Evolutionary conservation across 2,797 vertebrate species (phyloP).

Genomic region (Garrulus glandarius): DNA sequence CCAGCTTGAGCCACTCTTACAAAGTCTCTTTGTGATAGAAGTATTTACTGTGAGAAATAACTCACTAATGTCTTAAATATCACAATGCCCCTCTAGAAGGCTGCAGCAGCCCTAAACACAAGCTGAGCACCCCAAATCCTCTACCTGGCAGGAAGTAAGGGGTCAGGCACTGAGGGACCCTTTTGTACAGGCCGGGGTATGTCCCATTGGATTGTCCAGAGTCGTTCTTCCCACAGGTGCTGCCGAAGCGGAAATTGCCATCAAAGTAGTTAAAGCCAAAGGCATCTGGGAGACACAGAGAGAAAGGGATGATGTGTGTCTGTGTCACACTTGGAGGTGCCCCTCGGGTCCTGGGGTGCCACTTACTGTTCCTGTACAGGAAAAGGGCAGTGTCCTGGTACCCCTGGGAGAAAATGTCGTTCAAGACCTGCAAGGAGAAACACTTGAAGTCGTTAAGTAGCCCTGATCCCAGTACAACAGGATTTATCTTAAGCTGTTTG

Average conservation of each 20-base stretch:
- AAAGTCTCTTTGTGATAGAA: not conserved
- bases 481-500: not conserved
- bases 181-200: not conserved
- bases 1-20: not conserved
- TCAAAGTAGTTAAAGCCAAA: conserved; percentile 35
- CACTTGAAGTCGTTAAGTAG: not conserved
- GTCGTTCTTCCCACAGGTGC: conserved; percentile 22
- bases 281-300: not conserved
- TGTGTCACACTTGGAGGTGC: rapidly evolving
- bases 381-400: conserved; percentile 83
- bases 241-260: conserved; percentile 50
- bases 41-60: not conserved
- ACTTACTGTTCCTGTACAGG: conserved; percentile 82
- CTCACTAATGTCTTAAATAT: not conserved
- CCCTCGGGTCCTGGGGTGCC: not conserved
- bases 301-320: not conserved
- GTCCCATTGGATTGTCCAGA: not conserved
- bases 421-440: conserved; percentile 74
- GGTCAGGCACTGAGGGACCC: not conserved
- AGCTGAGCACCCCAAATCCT: not conserved
- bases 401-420: conserved; percentile 82
- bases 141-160: conserved; percentile 44
- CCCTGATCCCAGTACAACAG: not conserved
- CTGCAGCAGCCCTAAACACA: not conserved
- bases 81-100: not conserved